phyloP scores from a whole-genome alignment of 2,797 vertebrate species.

The Falco novaeseelandiae region DNA sequence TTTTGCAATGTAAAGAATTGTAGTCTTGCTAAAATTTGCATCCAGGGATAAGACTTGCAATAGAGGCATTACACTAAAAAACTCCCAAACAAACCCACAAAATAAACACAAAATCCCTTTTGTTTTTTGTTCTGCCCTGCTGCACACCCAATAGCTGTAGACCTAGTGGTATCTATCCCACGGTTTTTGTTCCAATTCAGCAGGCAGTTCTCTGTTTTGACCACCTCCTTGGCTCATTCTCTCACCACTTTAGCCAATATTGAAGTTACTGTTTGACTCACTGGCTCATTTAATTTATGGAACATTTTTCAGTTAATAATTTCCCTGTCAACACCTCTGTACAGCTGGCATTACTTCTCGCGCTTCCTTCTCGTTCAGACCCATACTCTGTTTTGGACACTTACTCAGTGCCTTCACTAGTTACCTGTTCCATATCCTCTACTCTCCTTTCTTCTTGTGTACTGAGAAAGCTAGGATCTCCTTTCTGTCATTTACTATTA shows the following conservation, averaged over 20 bases:
- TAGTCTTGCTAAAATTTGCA: neutral
- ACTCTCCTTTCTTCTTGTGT: neutral
- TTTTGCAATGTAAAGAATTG: neutral
- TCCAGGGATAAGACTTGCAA: neutral
- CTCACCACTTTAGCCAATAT: neutral
- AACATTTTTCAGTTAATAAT: neutral
- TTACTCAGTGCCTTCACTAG: neutral
- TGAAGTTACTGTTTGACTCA: neutral
- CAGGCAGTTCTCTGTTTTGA: neutral
- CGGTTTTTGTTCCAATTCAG: neutral
- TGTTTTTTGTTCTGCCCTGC: neutral
- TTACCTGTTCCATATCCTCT: neutral
- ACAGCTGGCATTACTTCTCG: neutral
- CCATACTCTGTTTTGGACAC: neutral
- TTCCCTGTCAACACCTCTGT: neutral
- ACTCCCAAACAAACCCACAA: neutral
- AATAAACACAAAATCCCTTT: neutral
- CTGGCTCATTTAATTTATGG: neutral
- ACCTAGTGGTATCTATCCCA: too few relatives aligned
- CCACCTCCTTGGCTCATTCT: neutral
- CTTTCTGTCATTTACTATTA: neutral
- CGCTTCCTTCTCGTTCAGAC: neutral
- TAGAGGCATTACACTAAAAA: neutral
- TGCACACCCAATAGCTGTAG: neutral
- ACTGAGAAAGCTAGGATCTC: neutral